Evolutionary conservation across 2,797 vertebrate species (phyloP).

Genomic region (Lutjanus argentimaculatus): DNA sequence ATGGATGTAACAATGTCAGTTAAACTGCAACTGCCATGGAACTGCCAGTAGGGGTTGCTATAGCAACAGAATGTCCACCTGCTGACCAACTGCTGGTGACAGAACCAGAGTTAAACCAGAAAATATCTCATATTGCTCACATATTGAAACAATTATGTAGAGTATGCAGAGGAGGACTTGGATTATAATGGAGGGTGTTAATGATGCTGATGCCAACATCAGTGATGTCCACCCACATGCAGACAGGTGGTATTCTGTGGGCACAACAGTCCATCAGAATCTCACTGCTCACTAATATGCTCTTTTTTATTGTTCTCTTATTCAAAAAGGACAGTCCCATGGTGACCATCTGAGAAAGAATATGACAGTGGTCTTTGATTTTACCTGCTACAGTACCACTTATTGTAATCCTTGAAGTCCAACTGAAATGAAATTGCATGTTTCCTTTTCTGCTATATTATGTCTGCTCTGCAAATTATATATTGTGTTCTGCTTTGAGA

Average conservation of each 20-base stretch:
- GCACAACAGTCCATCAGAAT: background rate
- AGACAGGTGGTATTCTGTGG: slow-evolving; percentile 18
- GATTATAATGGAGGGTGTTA: slow-evolving; percentile 29
- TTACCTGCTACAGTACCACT: background rate
- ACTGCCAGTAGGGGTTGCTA: slow-evolving; percentile 2
- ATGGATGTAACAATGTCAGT: background rate
- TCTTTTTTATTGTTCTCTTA: background rate
- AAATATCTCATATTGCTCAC: slow-evolving; percentile 3
- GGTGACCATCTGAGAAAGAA: background rate
- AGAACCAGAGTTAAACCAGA: background rate
- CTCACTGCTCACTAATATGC: background rate
- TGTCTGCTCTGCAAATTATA: background rate
- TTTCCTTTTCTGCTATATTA: background rate
- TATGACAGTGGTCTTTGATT: background rate
- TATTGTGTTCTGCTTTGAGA: background rate
- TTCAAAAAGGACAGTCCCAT: background rate
- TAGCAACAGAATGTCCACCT: slow-evolving; percentile 31
- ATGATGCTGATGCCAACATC: slow-evolving; percentile 30
- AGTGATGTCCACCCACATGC: slow-evolving; percentile 35
- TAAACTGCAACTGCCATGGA: background rate
- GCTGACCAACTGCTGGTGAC: background rate
- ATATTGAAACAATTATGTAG: slow-evolving; percentile 26
- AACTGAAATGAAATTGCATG: background rate
- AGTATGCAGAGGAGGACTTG: slow-evolving; percentile 10
- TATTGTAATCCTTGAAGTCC: background rate